A percentile compares a stretch with the other conserved stretches of the same genome.
These are phyloP conservation scores for Cylindroiulus punctatus DNA, from an alignment of 2,888 invertebrate species.

Conservation along the genomic window DNA sequence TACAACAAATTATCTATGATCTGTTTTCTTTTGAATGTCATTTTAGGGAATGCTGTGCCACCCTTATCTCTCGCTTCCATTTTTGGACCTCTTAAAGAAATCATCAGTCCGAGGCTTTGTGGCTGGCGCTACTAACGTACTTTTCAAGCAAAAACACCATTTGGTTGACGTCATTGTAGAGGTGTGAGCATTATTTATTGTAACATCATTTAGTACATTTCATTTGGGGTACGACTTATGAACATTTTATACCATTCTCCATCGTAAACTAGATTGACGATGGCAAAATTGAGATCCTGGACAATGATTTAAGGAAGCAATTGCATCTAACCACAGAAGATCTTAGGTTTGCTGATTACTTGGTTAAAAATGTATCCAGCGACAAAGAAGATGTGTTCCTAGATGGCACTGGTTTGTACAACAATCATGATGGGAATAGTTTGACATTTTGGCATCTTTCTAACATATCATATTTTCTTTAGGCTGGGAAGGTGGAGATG, in stretches of 20 bases:
- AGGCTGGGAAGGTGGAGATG: conserved; percentile 92
- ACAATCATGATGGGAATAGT: neutral
- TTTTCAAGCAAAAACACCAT: conserved; percentile 94
- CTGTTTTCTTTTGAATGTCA: conserved; percentile 58
- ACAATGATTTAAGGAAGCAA: conserved; percentile 81
- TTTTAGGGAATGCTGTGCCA: conserved; percentile 87
- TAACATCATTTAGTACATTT: neutral
- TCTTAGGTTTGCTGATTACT: conserved; percentile 91
- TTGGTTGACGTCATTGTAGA: conserved; percentile 92
- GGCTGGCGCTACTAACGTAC: conserved; percentile 97
- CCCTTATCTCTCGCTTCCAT: conserved; percentile 94
- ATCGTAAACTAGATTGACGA: conserved; percentile 74
- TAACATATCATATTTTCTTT: conserved; percentile 52
- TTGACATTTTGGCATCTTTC: conserved; percentile 25
- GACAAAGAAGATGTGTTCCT: conserved; percentile 74
- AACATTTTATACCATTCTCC: conserved; percentile 39
- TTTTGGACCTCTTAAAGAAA: conserved; percentile 90
- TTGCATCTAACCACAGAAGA: conserved; percentile 94
- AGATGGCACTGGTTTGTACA: conserved; percentile 73
- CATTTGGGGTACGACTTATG: neutral
- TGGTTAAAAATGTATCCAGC: conserved; percentile 77
- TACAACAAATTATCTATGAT: too few relatives aligned
- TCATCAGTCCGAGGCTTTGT: conserved; percentile 79
- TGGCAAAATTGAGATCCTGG: conserved; percentile 83
- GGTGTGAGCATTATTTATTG: conserved; percentile 66